Base-by-base conservation (phyloP, 2,113 vertebrate species). In the Heteronetta atricapilla region DNA sequence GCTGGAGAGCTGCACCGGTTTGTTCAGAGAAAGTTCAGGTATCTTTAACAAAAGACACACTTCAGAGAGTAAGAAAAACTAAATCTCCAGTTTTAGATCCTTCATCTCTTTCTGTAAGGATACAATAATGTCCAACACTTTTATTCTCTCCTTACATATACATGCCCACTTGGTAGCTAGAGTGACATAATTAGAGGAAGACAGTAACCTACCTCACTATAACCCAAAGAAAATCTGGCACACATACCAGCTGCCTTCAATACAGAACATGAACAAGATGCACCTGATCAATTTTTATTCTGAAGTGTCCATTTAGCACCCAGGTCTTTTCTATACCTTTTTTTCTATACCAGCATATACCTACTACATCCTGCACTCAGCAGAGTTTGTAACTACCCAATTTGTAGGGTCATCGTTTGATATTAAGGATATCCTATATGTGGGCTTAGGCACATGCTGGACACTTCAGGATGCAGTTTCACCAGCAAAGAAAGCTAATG, bases 221-320 rank as follows among this genome's bases (percentile, higher is more conserved):
- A 60, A 76, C 21, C 63, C 21, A 86, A n/a, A 53, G 11, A 75
- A 67, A 70, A 59, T 40, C 4, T 75, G 77, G 25, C 20, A 19
- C 21, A 13, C 0, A 1, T 50, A 70, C 55, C 21, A 5, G 12
- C 56, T 89, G 17, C 21, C 42, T 90, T 87, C 22, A 34, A n/a
- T 6, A 36, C 25, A 72, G 25, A 10, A 59, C 0, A 0, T 3
- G 6, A 28, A 0, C 25, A 74, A 66, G 5, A 36, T 11, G n/a
- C 69, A 36, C n/a, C 19, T 20, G 21, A 90, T 28, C 11, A 48
- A 14, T 31, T 81, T 70, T 77, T 38, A 40, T 50, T 53, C 78
- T 21, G 17, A 64, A 88, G 7, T 14, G 26, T 82, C 16, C 5
- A 5, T 52, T 22, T 33, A 76, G 53, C 13, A 52, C 28, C 48